Evolutionary conservation across 2,888 invertebrate genomes (phyloP), one percentile per base, ranked within the genome.

Genomic region (Phanerotoma sp.): DNA sequence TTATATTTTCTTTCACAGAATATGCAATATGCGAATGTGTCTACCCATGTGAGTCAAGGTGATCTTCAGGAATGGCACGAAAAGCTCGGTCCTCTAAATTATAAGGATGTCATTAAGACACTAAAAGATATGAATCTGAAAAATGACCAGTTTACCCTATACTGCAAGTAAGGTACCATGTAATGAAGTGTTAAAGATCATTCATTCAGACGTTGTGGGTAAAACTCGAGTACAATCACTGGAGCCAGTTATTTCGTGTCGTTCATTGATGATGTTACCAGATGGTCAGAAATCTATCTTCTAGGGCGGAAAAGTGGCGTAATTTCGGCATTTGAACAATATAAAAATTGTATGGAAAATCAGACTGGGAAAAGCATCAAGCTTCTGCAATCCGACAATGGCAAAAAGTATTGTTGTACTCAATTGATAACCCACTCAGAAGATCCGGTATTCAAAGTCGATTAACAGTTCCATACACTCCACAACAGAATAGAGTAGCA

Each of bases 401-500:
- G 63, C 15, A 54, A 38, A 1, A 54, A 58, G 45, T 58, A 51
- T 44, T 21, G 30, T 15, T 55, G 47, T 28, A 25, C 16, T 9
- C 45, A 47, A 5, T 68, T 20, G 50, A 60, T 7, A 42, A 53
- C 6, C 69, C 51, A 48, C 49, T 69, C n/a, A 58, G 51, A 30
- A 37, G 50, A 13, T 47, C 61, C 20, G 71, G 68, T 9, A 73
- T 72, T 16, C 11, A 45, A 9, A 60, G 65, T 40, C 50, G 64
- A 49, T 47, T 58, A 1, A 63, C 66, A 1, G 56, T 64, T 3
- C 58, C 70, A 4, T 58, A 69, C 35, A 68, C 62, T 5, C 70
- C 68, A 7, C 60, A 71, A 50, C 67, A 68, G 37, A 74, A 73
- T 56, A 72, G 70, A 1, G 41, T 60, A 7, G 65, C 72, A 2